Evolutionary conservation across 2,113 vertebrate species (phyloP), one percentile per base, ranked within the genome.

Genomic region (Poeciliopsis prolifica): DNA sequence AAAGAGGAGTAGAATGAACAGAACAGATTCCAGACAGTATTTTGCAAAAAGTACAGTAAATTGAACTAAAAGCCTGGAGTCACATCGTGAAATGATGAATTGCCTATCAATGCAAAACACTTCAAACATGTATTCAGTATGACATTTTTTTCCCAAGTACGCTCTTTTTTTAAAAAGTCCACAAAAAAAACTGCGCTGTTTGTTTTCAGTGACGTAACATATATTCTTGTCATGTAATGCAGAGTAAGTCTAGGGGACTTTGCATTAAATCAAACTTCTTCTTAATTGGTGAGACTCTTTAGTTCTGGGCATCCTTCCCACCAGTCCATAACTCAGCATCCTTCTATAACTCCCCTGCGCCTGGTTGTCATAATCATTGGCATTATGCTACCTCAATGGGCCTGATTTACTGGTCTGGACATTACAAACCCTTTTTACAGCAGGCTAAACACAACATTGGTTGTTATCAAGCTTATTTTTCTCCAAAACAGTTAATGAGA

Each of bases 351-450:
- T 87, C 91, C 89, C 88, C 75, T 84, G 89, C 37, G 86, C 86
- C 85, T 88, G 89, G 77, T 88, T 88, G 89, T 91, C 92, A 90
- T 90, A 86, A 93, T 92, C 89, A 90, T 91, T 85, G 84, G 85
- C 88, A 89, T 92, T 92, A 91, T 87, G 87, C 83, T 89, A 64
- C 85, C 88, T 91, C 92, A 88, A 89, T 88, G 85, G 87, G 74
- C 82, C 86, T 91, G 92, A 93, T 93, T 92, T 93, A 91, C 88
- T 87, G 86, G 89, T 87, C 86, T 91, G 92, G 90, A 92, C 88
- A 81, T 84, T 80, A 74, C 77, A 80, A 58, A 78, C 68, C 86
- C 70, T 61, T 75, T 24, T 64, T 54, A 81, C 78, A 75, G 73
- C 76, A 60, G 77, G 83, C 81, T 90, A 88, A 90, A 90, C 87